Conservation (phyloP, 2,113 vertebrate genomes). For the Zingel zingel region DNA sequence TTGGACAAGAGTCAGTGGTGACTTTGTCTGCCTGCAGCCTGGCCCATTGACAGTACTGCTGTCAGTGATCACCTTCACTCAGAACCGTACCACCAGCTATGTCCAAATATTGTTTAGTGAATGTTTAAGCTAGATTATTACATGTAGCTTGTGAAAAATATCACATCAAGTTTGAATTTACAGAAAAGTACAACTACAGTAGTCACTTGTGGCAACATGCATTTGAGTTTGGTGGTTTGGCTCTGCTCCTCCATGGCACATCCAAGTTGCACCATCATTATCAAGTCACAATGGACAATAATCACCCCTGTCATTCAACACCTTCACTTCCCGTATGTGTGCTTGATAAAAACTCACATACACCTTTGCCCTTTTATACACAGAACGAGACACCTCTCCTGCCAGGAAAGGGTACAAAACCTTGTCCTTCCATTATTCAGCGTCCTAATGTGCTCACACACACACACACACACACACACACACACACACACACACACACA, state of each 20-base stretch:
- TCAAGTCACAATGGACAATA: constrained; percentile 27
- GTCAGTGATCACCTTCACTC: constrained; percentile 19
- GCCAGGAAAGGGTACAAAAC: constrained; percentile 54
- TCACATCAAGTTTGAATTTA: background rate
- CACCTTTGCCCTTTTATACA: constrained; percentile 20
- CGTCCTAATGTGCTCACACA: constrained; percentile 33
- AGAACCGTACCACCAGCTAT: background rate
- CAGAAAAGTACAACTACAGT: background rate
- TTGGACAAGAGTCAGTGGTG: constrained; percentile 84
- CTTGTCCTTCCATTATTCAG: constrained; percentile 62
- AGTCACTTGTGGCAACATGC: background rate
- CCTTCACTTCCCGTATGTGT: constrained; percentile 15
- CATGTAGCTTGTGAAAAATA: too few species aligned
- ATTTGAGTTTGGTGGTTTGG: background rate
- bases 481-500: constrained; percentile 36
- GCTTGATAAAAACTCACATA: background rate
- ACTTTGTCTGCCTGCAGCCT: constrained; percentile 33
- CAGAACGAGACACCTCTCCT: constrained; percentile 50
- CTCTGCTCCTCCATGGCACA: background rate
- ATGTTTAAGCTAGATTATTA: background rate
- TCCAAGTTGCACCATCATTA: background rate
- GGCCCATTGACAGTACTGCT: constrained; percentile 8
- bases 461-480: constrained; percentile 21
- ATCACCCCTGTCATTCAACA: constrained; percentile 42
- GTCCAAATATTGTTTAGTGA: background rate